Evolutionary conservation across 2,797 vertebrate species (phyloP).

Genomic region (Hipposideros larvatus): DNA sequence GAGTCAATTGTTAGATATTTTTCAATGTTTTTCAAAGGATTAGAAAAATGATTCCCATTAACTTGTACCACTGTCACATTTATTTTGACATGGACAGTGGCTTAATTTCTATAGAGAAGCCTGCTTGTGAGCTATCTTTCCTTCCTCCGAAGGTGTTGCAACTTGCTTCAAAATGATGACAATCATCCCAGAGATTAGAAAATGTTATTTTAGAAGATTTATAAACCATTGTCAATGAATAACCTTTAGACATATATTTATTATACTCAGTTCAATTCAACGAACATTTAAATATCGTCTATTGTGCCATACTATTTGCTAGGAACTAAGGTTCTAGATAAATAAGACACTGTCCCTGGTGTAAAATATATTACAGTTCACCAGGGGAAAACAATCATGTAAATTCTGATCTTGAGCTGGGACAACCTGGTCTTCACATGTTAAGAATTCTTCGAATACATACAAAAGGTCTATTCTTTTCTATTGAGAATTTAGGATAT

Average conservation of each 20-base stretch:
- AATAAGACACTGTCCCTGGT: background rate
- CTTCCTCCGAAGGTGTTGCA: background rate
- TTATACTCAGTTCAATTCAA: background rate
- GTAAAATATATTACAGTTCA: background rate
- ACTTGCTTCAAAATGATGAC: background rate
- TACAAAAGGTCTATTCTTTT: background rate
- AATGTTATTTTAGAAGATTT: background rate
- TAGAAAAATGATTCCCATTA: background rate
- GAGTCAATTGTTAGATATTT: constrained; percentile 3
- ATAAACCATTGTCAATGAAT: background rate
- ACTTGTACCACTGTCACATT: background rate
- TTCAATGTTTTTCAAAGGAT: constrained; percentile 24
- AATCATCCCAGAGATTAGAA: background rate
- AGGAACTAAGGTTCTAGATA: background rate
- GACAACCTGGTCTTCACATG: background rate
- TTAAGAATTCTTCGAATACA: background rate
- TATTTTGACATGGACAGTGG: background rate
- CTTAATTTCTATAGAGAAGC: constrained; percentile 33
- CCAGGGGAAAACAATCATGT: background rate
- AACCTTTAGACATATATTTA: background rate
- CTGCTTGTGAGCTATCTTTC: background rate
- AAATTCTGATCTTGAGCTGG: background rate
- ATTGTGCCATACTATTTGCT: background rate
- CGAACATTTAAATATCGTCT: background rate
- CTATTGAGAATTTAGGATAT: background rate